phyloP scores from a whole-genome alignment of 2,113 vertebrate genomes.

The Heterochromis multidens region DNA sequence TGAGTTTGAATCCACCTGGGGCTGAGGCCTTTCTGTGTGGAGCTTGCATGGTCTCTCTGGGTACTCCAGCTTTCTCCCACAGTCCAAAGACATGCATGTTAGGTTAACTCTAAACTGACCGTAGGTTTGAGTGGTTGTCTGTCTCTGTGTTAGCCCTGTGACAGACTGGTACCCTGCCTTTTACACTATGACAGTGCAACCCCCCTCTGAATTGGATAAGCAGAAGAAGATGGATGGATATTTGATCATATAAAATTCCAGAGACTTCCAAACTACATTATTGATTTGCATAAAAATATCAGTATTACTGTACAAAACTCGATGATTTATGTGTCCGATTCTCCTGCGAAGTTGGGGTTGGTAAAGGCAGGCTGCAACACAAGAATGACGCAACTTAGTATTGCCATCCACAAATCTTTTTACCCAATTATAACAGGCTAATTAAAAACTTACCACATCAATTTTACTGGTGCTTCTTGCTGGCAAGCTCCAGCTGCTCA shows the following conservation, averaged over 20 bases:
- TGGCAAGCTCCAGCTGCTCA: constrained; percentile 46
- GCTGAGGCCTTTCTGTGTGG: background rate
- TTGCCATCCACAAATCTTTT: background rate
- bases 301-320: constrained; percentile 25
- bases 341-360: constrained; percentile 75
- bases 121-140: too few relatives aligned
- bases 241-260: background rate
- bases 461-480: background rate
- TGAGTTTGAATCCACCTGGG: background rate
- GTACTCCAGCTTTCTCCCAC: too few relatives aligned
- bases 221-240: background rate
- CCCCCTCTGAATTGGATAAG: too few relatives aligned
- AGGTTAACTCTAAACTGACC: too few relatives aligned
- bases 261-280: background rate
- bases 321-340: constrained; percentile 53
- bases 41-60: background rate
- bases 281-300: constrained; percentile 8
- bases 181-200: too few relatives aligned
- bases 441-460: constrained; percentile 66
- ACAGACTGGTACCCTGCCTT: too few relatives aligned
- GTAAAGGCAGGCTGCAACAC: constrained; percentile 68
- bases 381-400: background rate
- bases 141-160: too few relatives aligned
- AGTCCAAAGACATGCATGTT: too few relatives aligned
- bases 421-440: accelerated